phyloP scores from a whole-genome alignment of 1,140 invertebrate species.

The Mactra quadrangularis region DNA sequence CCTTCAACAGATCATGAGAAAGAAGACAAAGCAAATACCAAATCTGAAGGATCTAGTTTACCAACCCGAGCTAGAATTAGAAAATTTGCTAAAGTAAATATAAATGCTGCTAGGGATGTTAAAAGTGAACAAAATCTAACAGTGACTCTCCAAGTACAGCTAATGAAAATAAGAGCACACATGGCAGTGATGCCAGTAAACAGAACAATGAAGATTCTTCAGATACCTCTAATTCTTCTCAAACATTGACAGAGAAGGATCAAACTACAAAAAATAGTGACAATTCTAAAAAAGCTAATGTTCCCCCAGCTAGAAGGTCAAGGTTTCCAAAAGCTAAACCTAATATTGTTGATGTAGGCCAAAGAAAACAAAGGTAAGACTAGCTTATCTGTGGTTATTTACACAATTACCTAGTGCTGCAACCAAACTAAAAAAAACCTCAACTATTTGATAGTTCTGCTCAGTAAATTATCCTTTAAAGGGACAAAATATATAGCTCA shows the following conservation, averaged over 20 bases:
- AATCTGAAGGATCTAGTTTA: neutral
- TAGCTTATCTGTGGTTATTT: no score
- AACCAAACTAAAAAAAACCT: no score
- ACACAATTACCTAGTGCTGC: no score
- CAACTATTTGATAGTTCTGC: no score
- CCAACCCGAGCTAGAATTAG: constrained; percentile 45
- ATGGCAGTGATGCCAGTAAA: neutral
- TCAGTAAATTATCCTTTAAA: no score
- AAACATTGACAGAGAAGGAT: neutral
- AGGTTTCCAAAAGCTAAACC: constrained; percentile 58
- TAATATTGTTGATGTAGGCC: constrained; percentile 34
- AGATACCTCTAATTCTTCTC: no score
- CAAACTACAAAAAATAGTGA: constrained; percentile 9
- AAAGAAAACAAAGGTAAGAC: constrained; percentile 41
- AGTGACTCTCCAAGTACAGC: no score
- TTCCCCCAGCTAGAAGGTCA: constrained; percentile 10
- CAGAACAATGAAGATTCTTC: neutral
- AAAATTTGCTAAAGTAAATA: constrained; percentile 51
- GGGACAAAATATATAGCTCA: no score
- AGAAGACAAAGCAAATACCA: neutral
- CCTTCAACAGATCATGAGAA: neutral
- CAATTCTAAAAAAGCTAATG: neutral
- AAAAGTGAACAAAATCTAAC: neutral
- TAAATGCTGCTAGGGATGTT: constrained; percentile 28
- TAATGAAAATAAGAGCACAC: constrained; percentile 4